Evolutionary conservation across 2,797 vertebrate species (phyloP).

Genomic region (Lophius americanus): DNA sequence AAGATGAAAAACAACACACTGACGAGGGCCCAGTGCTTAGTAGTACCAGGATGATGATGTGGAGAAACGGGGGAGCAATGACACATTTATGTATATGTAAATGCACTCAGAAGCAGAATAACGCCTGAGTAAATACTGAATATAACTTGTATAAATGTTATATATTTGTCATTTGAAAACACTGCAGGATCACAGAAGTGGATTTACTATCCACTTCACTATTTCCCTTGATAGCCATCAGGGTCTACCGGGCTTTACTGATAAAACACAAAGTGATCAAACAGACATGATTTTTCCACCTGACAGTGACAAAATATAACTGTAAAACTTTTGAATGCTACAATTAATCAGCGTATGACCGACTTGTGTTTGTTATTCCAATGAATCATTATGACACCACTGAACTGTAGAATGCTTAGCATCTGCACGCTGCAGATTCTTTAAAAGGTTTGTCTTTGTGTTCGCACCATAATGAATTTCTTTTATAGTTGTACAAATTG

Average conservation of each 20-base stretch:
- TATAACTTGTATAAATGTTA: not conserved
- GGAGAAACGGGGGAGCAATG: no score
- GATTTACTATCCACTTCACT: not conserved
- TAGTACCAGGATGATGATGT: conserved; percentile 8
- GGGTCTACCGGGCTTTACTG: no score
- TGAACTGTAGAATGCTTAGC: not conserved
- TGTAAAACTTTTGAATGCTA: not conserved
- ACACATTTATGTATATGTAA: conserved; percentile 1
- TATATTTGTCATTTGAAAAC: not conserved
- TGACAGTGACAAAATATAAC: not conserved
- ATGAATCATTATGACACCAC: not conserved
- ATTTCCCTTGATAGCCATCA: not conserved
- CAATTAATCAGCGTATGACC: conserved; percentile 1
- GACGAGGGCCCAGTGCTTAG: conserved; percentile 1
- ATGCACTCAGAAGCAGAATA: conserved; percentile 3
- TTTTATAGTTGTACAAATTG: conserved; percentile 21
- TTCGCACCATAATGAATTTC: conserved; percentile 7
- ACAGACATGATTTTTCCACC: not conserved
- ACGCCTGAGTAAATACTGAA: not conserved
- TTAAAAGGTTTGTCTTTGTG: conserved; percentile 4
- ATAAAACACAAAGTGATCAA: not conserved
- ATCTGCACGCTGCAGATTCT: not conserved
- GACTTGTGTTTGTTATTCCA: not conserved
- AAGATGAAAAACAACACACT: no score
- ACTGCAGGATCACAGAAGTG: not conserved